Percentiles rank a stretch among this genome's conserved stretches.
Evolutionary conservation across 1,140 invertebrate genomes (phyloP).

Genomic region (Drosophila pruinosa): DNA sequence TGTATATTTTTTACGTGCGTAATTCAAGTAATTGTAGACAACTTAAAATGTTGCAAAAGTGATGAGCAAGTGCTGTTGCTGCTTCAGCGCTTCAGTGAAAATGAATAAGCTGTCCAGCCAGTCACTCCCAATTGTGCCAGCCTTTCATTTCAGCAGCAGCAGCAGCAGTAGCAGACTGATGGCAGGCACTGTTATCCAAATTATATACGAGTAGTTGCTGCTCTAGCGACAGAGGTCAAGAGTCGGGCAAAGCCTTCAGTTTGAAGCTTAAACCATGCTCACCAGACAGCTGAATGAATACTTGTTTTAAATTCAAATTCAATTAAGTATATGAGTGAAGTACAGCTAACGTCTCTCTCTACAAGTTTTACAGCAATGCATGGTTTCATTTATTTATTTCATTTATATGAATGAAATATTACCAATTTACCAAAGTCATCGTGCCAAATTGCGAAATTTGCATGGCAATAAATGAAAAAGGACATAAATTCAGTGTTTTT

Average conservation of each 20-base stretch:
- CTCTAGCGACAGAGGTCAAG: constrained; percentile 27
- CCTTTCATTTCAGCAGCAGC: constrained; percentile 38
- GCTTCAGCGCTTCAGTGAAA: background rate
- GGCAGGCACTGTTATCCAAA: constrained; percentile 25
- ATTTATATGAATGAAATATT: constrained; percentile 1
- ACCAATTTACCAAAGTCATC: background rate
- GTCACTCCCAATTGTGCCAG: constrained; percentile 34
- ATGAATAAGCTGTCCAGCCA: constrained; percentile 14
- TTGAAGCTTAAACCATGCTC: constrained; percentile 5
- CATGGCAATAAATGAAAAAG: background rate
- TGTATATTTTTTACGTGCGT: background rate
- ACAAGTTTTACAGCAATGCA: background rate
- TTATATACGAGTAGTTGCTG: constrained; percentile 14
- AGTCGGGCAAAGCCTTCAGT: constrained; percentile 1
- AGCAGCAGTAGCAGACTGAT: constrained; percentile 11
- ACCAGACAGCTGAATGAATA: constrained; percentile 19
- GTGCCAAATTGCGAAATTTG: background rate
- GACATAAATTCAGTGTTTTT: constrained; percentile 11
- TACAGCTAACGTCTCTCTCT: background rate
- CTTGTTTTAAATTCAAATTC: background rate
- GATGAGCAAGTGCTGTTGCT: background rate
- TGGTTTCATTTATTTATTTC: background rate
- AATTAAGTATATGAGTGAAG: background rate
- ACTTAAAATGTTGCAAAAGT: background rate
- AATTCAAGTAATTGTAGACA: background rate